Conservation (phyloP, 2,888 invertebrate species). For the Epirrhoe alternata region DNA sequence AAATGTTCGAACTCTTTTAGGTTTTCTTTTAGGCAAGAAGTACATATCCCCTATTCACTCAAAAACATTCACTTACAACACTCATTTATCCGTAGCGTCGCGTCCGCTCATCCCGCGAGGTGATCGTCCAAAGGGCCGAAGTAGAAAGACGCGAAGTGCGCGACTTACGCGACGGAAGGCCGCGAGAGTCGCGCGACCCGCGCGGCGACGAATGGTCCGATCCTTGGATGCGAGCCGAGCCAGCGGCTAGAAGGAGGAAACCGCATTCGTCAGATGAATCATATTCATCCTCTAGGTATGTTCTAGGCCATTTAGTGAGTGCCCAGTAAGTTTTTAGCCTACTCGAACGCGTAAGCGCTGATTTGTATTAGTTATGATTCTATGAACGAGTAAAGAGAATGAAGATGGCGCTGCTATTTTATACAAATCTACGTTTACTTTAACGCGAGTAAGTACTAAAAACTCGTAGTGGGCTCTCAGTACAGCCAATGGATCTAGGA, state of each 20-base stretch:
- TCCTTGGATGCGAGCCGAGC: slow-evolving; percentile 93
- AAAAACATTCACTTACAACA: too few species aligned
- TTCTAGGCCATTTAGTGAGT: not conserved
- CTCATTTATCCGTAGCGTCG: slow-evolving; percentile 80
- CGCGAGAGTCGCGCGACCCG: slow-evolving; percentile 75
- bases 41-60: too few species aligned
- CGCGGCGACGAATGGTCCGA: slow-evolving; percentile 97
- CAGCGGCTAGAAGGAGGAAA: slow-evolving; percentile 73
- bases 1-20: too few species aligned
- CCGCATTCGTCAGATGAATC: slow-evolving; percentile 78
- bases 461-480: too few species aligned
- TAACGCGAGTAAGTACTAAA: too few species aligned
- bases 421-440: too few species aligned
- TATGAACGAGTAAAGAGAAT: too few species aligned
- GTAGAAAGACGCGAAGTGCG: slow-evolving; percentile 62
- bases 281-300: slow-evolving; percentile 80
- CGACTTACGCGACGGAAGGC: slow-evolving; percentile 78
- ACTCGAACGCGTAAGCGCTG: not conserved
- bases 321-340: not conserved
- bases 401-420: too few species aligned
- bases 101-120: slow-evolving; percentile 85
- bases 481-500: too few species aligned
- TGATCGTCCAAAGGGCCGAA: slow-evolving; percentile 90
- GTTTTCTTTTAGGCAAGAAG: too few species aligned
- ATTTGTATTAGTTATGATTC: too few species aligned